Evolutionary conservation across 2,113 vertebrate species (phyloP).

Genomic region (Pseudorhombus dupliciocellatus): DNA sequence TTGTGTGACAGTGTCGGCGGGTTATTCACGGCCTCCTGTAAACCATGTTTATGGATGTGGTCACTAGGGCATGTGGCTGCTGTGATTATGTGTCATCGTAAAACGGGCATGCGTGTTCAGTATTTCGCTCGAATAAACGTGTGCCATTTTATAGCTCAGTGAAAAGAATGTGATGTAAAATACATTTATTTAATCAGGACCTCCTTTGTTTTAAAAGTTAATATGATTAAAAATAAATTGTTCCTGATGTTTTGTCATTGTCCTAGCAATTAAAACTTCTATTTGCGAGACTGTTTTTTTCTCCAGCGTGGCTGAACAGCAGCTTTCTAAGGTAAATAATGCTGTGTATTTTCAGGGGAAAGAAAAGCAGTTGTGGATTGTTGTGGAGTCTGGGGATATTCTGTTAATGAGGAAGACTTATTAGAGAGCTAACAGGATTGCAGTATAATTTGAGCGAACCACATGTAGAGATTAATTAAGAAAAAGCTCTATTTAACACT

Average conservation of each 20-base stretch:
- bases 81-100: slow-evolving; percentile 36
- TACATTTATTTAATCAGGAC: background rate
- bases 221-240: too few relatives aligned
- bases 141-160: background rate
- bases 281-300: too few relatives aligned
- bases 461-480: slow-evolving; percentile 42
- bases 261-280: too few relatives aligned
- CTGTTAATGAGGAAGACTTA: slow-evolving; percentile 43
- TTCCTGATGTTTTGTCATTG: background rate
- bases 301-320: too few relatives aligned
- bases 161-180: background rate
- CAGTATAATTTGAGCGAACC: slow-evolving; percentile 30
- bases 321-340: background rate
- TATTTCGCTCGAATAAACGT: background rate
- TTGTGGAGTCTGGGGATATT: too few relatives aligned
- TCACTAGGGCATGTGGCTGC: slow-evolving; percentile 22
- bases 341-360: background rate
- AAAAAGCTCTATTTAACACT: slow-evolving; percentile 34
- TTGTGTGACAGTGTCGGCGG: slow-evolving; percentile 2
- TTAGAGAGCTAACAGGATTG: slow-evolving; percentile 31
- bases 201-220: background rate
- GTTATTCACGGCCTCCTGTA: slow-evolving; percentile 25
- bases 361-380: slow-evolving; percentile 41
- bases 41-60: slow-evolving; percentile 26
- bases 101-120: slow-evolving; percentile 12